Conservation (phyloP, 2,888 invertebrate genomes). For the Lasioglossum vierecki region DNA sequence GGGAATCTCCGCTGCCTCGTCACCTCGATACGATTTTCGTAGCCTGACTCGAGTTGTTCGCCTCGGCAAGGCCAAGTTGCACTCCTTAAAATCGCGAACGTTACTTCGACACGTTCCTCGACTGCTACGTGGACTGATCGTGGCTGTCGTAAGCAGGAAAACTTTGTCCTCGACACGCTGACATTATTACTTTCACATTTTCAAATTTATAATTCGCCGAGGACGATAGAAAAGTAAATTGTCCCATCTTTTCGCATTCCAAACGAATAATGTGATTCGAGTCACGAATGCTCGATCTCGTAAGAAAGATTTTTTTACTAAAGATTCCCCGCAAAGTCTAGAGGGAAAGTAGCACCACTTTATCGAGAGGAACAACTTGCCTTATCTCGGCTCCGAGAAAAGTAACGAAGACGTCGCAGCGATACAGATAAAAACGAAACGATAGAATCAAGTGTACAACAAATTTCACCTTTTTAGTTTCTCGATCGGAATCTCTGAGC, state of each 20-base stretch:
- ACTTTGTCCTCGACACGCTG: background rate
- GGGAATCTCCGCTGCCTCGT: background rate
- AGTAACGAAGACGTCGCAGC: too few species aligned
- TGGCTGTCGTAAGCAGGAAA: background rate
- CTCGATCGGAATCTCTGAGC: too few species aligned
- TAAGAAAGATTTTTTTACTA: too few species aligned
- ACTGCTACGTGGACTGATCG: background rate
- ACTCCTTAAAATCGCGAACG: background rate
- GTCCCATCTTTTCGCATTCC: background rate
- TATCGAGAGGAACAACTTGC: too few species aligned
- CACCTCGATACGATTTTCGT: background rate
- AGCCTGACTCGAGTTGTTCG: background rate
- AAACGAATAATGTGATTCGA: too few species aligned
- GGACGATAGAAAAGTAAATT: background rate
- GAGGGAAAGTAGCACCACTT: too few species aligned
- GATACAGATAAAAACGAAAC: too few species aligned
- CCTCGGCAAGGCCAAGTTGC: background rate
- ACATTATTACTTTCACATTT: background rate
- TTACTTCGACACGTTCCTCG: constrained; percentile 1
- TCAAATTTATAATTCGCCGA: background rate
- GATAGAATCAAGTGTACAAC: too few species aligned
- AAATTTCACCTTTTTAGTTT: too few species aligned
- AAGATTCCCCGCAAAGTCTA: too few species aligned
- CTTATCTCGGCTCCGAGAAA: too few species aligned
- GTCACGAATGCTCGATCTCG: too few species aligned